Evolutionary conservation across 2,797 vertebrate species (phyloP).

Genomic region (Arvicola amphibius): DNA sequence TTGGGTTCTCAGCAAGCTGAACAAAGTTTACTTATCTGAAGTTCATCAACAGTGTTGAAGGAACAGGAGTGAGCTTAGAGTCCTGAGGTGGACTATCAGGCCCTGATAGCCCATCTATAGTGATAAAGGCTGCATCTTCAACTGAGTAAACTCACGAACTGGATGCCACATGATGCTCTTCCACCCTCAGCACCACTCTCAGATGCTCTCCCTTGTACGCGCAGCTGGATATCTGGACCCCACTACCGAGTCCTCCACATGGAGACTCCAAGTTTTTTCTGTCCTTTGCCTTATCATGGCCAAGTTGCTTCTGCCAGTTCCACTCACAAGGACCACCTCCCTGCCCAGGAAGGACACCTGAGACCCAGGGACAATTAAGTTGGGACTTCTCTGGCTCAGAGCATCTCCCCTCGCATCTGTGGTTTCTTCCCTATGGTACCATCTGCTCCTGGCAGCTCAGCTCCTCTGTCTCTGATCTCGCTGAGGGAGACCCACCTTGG

Average conservation of each 20-base stretch:
- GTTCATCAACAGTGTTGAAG: not conserved
- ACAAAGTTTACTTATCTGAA: not conserved
- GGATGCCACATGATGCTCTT: not conserved
- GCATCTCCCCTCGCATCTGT: not conserved
- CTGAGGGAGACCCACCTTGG: not conserved
- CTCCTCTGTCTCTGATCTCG: not conserved
- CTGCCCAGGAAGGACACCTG: not conserved
- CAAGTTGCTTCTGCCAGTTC: not conserved
- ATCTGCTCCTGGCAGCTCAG: slow-evolving; percentile 3
- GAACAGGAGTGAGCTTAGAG: not conserved
- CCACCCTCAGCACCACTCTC: not conserved
- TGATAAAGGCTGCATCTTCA: not conserved
- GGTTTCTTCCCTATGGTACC: not conserved
- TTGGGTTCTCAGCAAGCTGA: not conserved
- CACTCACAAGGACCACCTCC: not conserved
- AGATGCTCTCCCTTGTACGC: not conserved
- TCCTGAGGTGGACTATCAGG: not conserved
- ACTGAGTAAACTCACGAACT: not conserved
- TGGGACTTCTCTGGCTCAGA: not conserved
- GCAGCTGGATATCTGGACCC: not conserved
- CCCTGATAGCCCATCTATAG: not conserved
- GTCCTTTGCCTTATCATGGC: not conserved
- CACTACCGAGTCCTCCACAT: not conserved
- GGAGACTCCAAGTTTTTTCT: not conserved
- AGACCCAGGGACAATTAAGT: not conserved